phyloP scores from a whole-genome alignment of 2,113 vertebrate species.

The Ochotona princeps region DNA sequence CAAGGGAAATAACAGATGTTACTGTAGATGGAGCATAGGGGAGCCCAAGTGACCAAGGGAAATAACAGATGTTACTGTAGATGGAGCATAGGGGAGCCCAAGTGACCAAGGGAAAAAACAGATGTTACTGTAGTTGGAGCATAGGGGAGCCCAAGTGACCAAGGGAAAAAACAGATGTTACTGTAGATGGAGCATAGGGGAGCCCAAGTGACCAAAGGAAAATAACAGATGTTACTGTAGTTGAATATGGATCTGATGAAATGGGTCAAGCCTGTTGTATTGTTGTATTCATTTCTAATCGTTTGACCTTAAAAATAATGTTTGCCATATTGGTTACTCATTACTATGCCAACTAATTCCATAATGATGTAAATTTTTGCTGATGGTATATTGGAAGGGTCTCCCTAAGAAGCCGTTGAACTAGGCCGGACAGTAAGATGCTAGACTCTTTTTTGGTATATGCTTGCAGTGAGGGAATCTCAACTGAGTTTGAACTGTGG shows the following conservation, averaged over 20 bases:
- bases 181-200: not conserved
- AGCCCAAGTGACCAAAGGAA: not conserved
- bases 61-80: too few relatives aligned
- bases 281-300: not conserved
- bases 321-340: too few relatives aligned
- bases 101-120: not conserved
- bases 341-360: too few relatives aligned
- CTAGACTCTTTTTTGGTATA: too few relatives aligned
- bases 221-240: not conserved
- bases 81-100: not conserved
- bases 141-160: not conserved
- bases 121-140: not conserved
- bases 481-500: too few relatives aligned
- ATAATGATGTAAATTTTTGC: too few relatives aligned
- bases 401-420: too few relatives aligned
- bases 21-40: not conserved
- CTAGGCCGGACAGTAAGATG: too few relatives aligned
- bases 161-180: too few relatives aligned
- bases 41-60: not conserved
- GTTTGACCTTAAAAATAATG: not conserved
- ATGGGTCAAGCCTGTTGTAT: not conserved
- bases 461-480: too few relatives aligned
- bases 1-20: too few relatives aligned
- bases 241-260: not conserved
- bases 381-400: too few relatives aligned